Base-by-base conservation (phyloP, 1,140 invertebrate genomes). In the Meloidogyne chitwoodi region DNA sequence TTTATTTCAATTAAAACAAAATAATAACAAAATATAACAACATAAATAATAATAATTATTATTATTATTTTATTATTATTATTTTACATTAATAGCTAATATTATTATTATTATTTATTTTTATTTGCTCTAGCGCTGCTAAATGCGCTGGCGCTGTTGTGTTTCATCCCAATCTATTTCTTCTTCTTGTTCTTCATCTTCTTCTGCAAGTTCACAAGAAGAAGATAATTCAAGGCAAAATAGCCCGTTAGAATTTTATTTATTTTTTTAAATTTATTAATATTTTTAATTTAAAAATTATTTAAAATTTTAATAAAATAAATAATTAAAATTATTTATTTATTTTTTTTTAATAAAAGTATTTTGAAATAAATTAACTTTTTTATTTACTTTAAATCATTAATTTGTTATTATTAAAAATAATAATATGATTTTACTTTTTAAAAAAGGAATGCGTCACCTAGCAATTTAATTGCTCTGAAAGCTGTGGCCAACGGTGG, bases 101-200 rank as follows among this genome's bases (percentile, higher is more conserved):
- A 27, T 27, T 48, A 4, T 22, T 48, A 24, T 61, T 48, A 11
- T 61, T 19, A 48, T 4, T n/a, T 61, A 24, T n/a, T 62, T 19
- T 29, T 61, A 4, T 71, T 44, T 44, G 10, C 69, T 19, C 19
- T 24, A 56, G 38, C 6, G 10, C 22, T 1, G 6, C 41, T 61
- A 34, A 27, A 73, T 73, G 70, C 70, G 70, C 24, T 73, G 70
- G 70, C 24, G 70, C 24, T 73, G 70, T 64, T 73, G 44, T 64
- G 41, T 19, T 24, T 41, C 38, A n/a, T 19, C 19, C 5, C 16
- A 41, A 5, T 41, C 65, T 41, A 16, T 34, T 41, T 67, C 65
- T 34, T 26, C 70, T 22, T 65, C 70, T 34, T 73, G 22, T 34
- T 22, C 56, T 31, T 73, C 70, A 22, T 24, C 70, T 34, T 56